Evolutionary conservation across 2,113 vertebrate genomes (phyloP), one percentile per base, ranked within the genome.

Genomic region (Scomber colias): DNA sequence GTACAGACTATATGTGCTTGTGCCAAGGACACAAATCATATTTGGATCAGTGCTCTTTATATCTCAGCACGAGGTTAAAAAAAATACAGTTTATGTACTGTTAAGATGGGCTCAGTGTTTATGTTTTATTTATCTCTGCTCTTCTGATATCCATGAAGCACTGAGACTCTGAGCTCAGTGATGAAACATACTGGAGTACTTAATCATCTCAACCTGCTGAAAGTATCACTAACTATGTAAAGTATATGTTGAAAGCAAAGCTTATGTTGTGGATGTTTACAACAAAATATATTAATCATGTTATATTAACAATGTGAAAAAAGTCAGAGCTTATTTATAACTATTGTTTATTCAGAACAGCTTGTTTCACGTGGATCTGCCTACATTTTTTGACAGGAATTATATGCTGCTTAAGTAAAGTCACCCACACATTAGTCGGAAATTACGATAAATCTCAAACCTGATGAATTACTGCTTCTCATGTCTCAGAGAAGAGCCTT

Each of bases 1-100:
- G 71, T 53, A 71, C 70, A 55, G 40, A 62, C 45, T 75, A 48
- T 3, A 16, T 49, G 51, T 48, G 21, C 59, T 65, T 40, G 66
- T 75, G 81, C 79, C 84, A 90, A 86, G 5, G 48, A 83, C 68
- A 83, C 50, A 63, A 70, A 82, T 85, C 63, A 78, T 44, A 68
- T 67, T 80, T 84, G 71, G 69, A 77, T 62, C 46, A 56, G 45
- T 84, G 59, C 30, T 82, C 49, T 77, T 86, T 77, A 65, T 77
- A 67, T 69, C 70, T 70, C 67, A 75, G 80, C 21, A 45, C 40
- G 77, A 76, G 30, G 48, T 50, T 68, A 57, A 51, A 78, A n/a
- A 24, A 74, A 54, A 78, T 35, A 17, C 27, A 63, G 35, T 61
- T 85, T 40, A 51, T 46, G 51, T 68, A 45, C 56, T 75, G 54